Base-by-base conservation (phyloP, 2,797 vertebrate species). In the Coregonus sp. region DNA sequence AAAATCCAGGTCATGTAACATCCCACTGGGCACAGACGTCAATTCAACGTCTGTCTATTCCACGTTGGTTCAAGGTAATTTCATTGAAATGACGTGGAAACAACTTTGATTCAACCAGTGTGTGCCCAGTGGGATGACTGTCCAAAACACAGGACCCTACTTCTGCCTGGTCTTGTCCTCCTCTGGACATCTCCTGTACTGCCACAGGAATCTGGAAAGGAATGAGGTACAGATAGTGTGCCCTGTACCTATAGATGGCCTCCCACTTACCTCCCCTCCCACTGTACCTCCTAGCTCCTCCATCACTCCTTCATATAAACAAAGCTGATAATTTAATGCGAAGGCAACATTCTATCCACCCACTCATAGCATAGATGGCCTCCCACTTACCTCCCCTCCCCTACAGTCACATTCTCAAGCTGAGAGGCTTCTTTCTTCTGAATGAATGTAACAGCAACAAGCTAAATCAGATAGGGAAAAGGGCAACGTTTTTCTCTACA, bases 331-430 rank as follows among this genome's bases (percentile, higher is more conserved):
- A 82, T 81, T 33, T 15, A 71, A 76, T 73, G 65, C 25, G 33
- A 83, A 76, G 65, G 61, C 83, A 78, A 85, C 85, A 79, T 86
- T 89, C 76, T 81, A 73, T 16, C 7, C 18, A 54, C 50, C 79
- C 75, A 79, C 83, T 73, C 69, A 81, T 82, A 80, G 74, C 75
- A 85, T 79, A 81, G 79, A 12, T 54, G 29, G 5, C 54, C 29
- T 59, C 52, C 40, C 52, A 35, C 52, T 20, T 20, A 31, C 16
- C 12, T 37, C 31, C 51, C 18, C 15, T 33, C 15, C 15, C 29
- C 15, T 59, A 29, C 9, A 40, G 5, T 33, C 35, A 65, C 63
- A 66, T 69, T 35, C 67, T 40, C 29, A 51, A 33, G 65, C 20
- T 52, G 25, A 52, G 63, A 31, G 29, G 63, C 7, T 16, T 4